These are phyloP conservation scores for Teleiodes luculella DNA, from an alignment of 2,888 invertebrate species.

Conservation along the genomic window DNA sequence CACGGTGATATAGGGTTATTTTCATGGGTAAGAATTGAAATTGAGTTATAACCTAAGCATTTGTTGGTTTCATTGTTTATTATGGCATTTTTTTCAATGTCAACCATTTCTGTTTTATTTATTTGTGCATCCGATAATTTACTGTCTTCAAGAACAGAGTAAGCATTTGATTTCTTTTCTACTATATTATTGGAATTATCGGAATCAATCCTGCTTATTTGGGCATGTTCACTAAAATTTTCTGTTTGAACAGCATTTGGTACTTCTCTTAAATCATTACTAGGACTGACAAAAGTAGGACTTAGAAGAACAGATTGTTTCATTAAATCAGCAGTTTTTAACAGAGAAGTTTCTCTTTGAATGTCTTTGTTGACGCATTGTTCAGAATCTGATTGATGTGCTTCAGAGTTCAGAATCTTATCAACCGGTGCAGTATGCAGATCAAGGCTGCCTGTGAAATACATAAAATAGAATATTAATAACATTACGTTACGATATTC, in stretches of 20 bases:
- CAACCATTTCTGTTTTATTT: not conserved
- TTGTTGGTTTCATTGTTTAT: not conserved
- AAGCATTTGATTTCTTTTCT: not conserved
- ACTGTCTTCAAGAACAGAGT: not conserved
- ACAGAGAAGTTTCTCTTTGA: slow-evolving; percentile 29
- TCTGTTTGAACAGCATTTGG: slow-evolving; percentile 15
- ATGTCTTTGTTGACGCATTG: too few relatives aligned
- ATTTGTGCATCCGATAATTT: not conserved
- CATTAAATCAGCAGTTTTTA: slow-evolving; percentile 65
- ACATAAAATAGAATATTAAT: too few relatives aligned
- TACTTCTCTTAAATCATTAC: slow-evolving; percentile 35
- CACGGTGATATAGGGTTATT: not conserved
- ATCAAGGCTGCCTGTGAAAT: too few relatives aligned
- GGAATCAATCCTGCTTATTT: not conserved
- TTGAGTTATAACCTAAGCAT: not conserved
- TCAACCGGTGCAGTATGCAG: too few relatives aligned
- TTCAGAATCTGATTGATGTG: not conserved
- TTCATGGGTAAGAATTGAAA: not conserved
- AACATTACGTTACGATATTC: too few relatives aligned
- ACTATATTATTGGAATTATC: not conserved
- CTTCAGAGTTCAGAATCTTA: too few relatives aligned
- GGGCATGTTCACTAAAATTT: not conserved
- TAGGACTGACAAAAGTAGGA: slow-evolving; percentile 51
- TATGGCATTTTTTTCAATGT: not conserved
- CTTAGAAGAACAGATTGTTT: slow-evolving; percentile 63